A percentile compares a stretch with the other conserved stretches of the same genome.
phyloP scores from a whole-genome alignment of 2,797 vertebrate genomes.

The Chelmon rostratus region DNA sequence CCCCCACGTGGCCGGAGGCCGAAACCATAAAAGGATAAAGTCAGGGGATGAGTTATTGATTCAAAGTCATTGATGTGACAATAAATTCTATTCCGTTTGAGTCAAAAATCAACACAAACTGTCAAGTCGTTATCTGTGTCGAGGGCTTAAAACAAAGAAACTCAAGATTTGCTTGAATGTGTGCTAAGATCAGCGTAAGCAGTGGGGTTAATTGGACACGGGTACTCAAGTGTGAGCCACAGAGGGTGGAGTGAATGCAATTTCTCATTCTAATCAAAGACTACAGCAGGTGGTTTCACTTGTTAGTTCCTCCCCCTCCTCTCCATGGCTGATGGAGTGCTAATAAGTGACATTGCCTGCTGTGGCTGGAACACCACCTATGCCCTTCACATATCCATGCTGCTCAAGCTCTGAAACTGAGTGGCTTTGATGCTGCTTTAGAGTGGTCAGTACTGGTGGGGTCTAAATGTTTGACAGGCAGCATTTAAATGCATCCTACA shows the following conservation, averaged over 20 bases:
- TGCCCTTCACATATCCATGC: background rate
- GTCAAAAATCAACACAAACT: background rate
- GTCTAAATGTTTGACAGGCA: background rate
- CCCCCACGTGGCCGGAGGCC: slow-evolving; percentile 23
- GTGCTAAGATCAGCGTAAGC: slow-evolving; percentile 6
- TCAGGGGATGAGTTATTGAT: slow-evolving; percentile 52
- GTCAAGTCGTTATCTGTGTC: slow-evolving; percentile 1
- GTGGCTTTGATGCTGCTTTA: background rate
- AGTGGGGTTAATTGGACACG: slow-evolving; percentile 28
- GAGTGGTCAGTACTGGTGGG: background rate
- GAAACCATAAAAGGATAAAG: slow-evolving; percentile 30
- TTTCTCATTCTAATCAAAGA: slow-evolving; percentile 56
- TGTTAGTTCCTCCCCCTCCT: slow-evolving; percentile 41
- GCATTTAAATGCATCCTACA: background rate
- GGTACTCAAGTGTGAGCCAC: slow-evolving; percentile 33
- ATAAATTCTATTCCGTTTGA: background rate
- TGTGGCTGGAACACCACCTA: slow-evolving; percentile 5
- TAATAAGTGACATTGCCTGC: slow-evolving; percentile 33
- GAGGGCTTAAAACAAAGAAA: background rate
- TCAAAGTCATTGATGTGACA: slow-evolving; percentile 9
- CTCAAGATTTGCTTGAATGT: background rate
- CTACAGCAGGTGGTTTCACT: slow-evolving; percentile 54
- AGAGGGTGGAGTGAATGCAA: slow-evolving; percentile 18
- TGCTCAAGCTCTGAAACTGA: background rate
- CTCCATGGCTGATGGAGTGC: slow-evolving; percentile 24